These are phyloP conservation scores for Ips nitidus DNA, from an alignment of 1,140 invertebrate species.

Conservation along the genomic window DNA sequence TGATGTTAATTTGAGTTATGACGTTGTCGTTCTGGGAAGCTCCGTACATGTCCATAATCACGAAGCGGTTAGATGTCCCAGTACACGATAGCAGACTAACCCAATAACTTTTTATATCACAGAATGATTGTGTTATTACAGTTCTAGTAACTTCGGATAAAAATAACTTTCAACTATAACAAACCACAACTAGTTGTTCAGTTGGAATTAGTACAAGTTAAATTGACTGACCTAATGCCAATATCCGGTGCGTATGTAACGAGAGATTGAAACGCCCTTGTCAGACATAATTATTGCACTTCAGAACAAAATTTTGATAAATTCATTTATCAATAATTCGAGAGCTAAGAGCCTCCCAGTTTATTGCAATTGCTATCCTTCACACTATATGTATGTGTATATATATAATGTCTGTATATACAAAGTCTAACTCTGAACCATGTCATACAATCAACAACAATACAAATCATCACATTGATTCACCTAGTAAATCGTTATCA, in stretches of 20 bases:
- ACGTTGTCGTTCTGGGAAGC: not conserved
- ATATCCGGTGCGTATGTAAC: conserved; percentile 10
- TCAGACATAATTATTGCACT: not conserved
- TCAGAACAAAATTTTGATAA: not conserved
- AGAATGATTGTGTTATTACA: conserved; percentile 53
- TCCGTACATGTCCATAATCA: conserved; percentile 4
- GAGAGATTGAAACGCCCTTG: not conserved
- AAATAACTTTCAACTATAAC: conserved; percentile 45
- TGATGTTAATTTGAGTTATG: too few relatives aligned
- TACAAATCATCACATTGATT: not conserved
- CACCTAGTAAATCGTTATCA: not conserved
- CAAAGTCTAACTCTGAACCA: conserved; percentile 1
- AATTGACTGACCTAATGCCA: conserved; percentile 33
- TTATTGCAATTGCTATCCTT: conserved; percentile 1
- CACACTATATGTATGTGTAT: not conserved
- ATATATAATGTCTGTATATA: not conserved
- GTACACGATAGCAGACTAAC: conserved; percentile 40
- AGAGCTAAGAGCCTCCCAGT: not conserved
- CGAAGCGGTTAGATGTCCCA: not conserved
- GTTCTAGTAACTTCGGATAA: conserved; percentile 51
- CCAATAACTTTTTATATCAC: conserved; percentile 53
- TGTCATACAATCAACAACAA: conserved; percentile 5
- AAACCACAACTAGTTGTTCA: conserved; percentile 15
- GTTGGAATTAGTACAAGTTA: conserved; percentile 24
- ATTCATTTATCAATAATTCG: not conserved